Conservation (phyloP, 2,797 vertebrate genomes). For the Sorex maritimensis region DNA sequence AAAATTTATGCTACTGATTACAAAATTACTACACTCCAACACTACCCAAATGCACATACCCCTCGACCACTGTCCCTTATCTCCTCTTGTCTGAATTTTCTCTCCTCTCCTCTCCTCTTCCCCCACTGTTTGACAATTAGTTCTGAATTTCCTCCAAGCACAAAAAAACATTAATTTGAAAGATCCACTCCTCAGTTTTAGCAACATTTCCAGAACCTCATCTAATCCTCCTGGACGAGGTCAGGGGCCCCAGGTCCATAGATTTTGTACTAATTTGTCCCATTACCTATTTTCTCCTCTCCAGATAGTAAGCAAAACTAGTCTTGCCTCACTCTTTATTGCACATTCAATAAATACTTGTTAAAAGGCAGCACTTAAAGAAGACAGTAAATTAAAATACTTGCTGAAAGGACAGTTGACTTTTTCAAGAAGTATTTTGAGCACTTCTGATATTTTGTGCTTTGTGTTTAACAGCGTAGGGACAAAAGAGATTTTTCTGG, state of each 20-base stretch:
- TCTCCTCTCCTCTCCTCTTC: too few species aligned
- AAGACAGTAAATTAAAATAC: constrained; percentile 49
- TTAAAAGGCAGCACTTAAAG: constrained; percentile 50
- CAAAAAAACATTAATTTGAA: too few species aligned
- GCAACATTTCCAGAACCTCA: constrained; percentile 57
- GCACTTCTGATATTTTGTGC: background rate
- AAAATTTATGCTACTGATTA: too few species aligned
- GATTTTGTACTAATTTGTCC: constrained; percentile 19
- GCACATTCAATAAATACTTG: constrained; percentile 47
- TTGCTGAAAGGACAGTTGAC: constrained; percentile 18
- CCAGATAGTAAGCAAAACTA: background rate
- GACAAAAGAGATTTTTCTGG: background rate
- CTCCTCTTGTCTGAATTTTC: too few species aligned
- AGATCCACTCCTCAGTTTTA: constrained; percentile 11
- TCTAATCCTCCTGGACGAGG: constrained; percentile 5
- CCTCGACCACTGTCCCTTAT: too few species aligned
- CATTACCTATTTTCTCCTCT: background rate
- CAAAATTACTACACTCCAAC: too few species aligned
- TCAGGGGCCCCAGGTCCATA: background rate
- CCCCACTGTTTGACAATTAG: too few species aligned
- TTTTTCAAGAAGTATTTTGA: constrained; percentile 48
- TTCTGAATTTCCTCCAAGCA: too few species aligned
- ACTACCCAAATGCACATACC: too few species aligned
- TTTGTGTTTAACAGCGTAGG: background rate
- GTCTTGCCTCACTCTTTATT: background rate